phyloP scores from a whole-genome alignment of 2,888 invertebrate genomes.

The Mantis religiosa region DNA sequence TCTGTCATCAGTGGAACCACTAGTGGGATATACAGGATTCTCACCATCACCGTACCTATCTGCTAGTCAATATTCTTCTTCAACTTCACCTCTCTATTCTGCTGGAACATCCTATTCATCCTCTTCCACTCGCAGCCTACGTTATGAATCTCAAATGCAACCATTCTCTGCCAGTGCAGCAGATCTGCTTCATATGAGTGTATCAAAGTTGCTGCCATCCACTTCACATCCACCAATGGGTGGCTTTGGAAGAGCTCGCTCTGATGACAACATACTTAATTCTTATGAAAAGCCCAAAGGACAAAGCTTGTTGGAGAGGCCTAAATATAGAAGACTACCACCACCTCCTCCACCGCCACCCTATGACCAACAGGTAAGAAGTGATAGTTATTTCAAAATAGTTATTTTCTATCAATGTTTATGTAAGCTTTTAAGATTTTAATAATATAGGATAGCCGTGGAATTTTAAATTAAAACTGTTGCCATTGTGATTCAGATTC shows the following conservation, averaged over 20 bases:
- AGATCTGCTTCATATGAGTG: conserved; percentile 1
- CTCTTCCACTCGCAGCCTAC: conserved; percentile 44
- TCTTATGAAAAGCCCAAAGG: conserved; percentile 49
- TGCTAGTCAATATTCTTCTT: conserved; percentile 44
- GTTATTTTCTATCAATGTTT: neutral
- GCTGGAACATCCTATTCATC: conserved; percentile 46
- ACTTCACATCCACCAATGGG: conserved; percentile 19
- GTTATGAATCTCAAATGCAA: conserved; percentile 39
- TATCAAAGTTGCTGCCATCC: conserved; percentile 11
- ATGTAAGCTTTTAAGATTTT: neutral
- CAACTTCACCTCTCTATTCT: conserved; percentile 47
- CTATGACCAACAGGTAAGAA: conserved; percentile 43
- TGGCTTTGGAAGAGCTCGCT: conserved; percentile 66
- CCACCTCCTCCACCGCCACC: conserved; percentile 54
- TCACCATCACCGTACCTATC: conserved; percentile 17
- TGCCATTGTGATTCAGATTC: no score
- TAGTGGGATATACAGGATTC: conserved; percentile 17
- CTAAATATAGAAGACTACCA: conserved; percentile 35
- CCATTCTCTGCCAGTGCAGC: conserved; percentile 22
- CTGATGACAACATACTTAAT: conserved; percentile 77
- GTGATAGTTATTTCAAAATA: neutral
- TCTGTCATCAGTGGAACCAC: conserved; percentile 41
- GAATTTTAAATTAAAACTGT: neutral
- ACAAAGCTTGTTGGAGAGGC: conserved; percentile 27
- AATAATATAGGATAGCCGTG: neutral